Evolutionary conservation across 2,888 invertebrate genomes (phyloP), one percentile per base, ranked within the genome.

Genomic region (Adelognathus sp.): DNA sequence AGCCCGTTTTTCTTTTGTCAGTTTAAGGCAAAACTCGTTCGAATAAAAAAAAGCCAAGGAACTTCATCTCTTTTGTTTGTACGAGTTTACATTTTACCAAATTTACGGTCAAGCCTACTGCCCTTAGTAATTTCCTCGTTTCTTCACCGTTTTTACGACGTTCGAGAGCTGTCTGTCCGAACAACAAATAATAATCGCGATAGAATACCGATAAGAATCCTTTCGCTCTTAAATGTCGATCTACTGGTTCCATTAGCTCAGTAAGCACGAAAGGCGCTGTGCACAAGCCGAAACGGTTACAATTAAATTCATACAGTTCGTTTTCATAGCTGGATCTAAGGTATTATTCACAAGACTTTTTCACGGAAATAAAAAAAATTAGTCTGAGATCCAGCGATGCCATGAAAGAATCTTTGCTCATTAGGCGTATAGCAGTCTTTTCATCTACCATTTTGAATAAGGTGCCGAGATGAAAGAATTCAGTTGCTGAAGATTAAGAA

Each of bases 331-430:
- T 46, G 9, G 46, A 63, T 50, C 63, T 50, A 3, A 70, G 16
- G 24, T 52, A 60, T 71, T 71, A 36, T 9, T 46, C 29, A 24
- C 14, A 27, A 3, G 41, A 63, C 1, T 54, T 50, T 2, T 72
- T 31, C 14, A 72, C 63, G 1, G 63, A 63, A 52, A 72, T 63
- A 3, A 72, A 50, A n/a, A n/a, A n/a, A n/a, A n/a, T n/a, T n/a
- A n/a, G n/a, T n/a, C n/a, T 72, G 1, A 63, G 41, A 18, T 72
- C 63, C 0, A 72, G 39, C 14, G 54, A 24, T 11, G 63, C 18
- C 41, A 63, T 21, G n/a, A 31, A 44, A n/a, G 41, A 61, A 52
- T 61, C 52, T 41, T 63, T 36, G 1, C 52, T 41, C 54, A 72
- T 54, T 11, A 72, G 24, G 1, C 52, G 36, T 1, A 60, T 54